Evolutionary conservation across 2,888 invertebrate genomes (phyloP).

Genomic region (Druceiella hillmani): DNA sequence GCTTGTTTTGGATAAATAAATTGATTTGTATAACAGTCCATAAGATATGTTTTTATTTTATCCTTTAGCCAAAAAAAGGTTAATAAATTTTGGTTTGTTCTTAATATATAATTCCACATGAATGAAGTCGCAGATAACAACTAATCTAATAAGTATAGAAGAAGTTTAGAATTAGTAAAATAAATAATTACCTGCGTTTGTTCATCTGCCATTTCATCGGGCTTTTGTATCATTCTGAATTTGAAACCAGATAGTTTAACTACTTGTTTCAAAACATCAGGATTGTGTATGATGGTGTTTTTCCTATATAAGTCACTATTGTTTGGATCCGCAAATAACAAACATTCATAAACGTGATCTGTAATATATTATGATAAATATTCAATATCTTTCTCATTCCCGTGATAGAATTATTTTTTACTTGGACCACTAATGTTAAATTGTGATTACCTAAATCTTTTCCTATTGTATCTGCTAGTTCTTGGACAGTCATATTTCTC

Average conservation of each 20-base stretch:
- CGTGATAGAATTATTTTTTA: conserved; percentile 1
- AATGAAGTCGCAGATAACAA: too few relatives aligned
- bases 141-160: too few relatives aligned
- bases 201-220: conserved; percentile 35
- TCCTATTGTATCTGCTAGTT: conserved; percentile 61
- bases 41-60: too few relatives aligned
- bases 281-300: conserved; percentile 56
- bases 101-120: too few relatives aligned
- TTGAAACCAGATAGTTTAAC: conserved; percentile 64
- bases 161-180: conserved; percentile 26
- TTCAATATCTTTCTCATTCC: neutral
- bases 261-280: conserved; percentile 60
- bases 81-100: too few relatives aligned
- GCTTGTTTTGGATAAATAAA: too few relatives aligned
- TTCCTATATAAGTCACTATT: conserved; percentile 46
- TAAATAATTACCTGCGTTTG: conserved; percentile 33
- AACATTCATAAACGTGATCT: conserved; percentile 65
- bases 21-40: too few relatives aligned
- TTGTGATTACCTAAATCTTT: conserved; percentile 57
- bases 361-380: conserved; percentile 28
- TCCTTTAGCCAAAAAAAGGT: too few relatives aligned
- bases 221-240: conserved; percentile 51
- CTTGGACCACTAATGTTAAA: neutral
- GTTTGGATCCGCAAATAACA: conserved; percentile 59
- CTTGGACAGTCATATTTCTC: conserved; percentile 73